A percentile compares a stretch with the other conserved stretches of the same genome.
These are phyloP conservation scores for Hylyphantes graminicola DNA, from an alignment of 1,140 invertebrate genomes.

Conservation along the genomic window DNA sequence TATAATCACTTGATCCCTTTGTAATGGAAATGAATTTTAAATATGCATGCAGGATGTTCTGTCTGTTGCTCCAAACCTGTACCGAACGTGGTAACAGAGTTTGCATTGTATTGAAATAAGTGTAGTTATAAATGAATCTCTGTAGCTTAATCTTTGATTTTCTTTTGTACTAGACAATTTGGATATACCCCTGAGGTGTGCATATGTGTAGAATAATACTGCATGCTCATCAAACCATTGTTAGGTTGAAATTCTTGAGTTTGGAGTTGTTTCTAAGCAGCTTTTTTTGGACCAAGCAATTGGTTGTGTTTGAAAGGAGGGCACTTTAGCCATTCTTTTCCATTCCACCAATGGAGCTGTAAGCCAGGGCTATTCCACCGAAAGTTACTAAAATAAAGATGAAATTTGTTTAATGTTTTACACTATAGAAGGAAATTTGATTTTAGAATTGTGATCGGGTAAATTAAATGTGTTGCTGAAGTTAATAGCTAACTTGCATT, in stretches of 20 bases:
- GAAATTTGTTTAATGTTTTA: too few relatives aligned
- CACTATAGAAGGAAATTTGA: too few relatives aligned
- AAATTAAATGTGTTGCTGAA: too few relatives aligned
- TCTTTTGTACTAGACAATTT: conserved; percentile 52
- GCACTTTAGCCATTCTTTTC: conserved; percentile 17
- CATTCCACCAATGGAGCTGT: background rate
- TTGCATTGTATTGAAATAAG: conserved; percentile 41
- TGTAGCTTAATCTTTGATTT: conserved; percentile 50
- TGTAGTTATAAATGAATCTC: conserved; percentile 54
- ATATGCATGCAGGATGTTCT: conserved; percentile 20
- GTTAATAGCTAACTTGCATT: too few relatives aligned
- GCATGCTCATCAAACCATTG: conserved; percentile 45
- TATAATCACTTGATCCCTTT: conserved; percentile 11
- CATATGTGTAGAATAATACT: conserved; percentile 50
- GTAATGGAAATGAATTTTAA: conserved; percentile 2
- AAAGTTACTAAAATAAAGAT: too few relatives aligned
- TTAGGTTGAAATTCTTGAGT: conserved; percentile 28
- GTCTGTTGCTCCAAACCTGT: conserved; percentile 30
- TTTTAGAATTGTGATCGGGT: too few relatives aligned
- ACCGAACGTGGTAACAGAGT: conserved; percentile 21
- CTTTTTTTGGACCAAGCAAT: conserved; percentile 25
- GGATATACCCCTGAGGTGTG: conserved; percentile 28
- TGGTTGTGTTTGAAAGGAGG: background rate
- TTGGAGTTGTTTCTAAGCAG: background rate
- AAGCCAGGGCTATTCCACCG: too few relatives aligned